These are phyloP conservation scores for Motacilla alba DNA, from an alignment of 2,113 vertebrate genomes.

Conservation along the genomic window DNA sequence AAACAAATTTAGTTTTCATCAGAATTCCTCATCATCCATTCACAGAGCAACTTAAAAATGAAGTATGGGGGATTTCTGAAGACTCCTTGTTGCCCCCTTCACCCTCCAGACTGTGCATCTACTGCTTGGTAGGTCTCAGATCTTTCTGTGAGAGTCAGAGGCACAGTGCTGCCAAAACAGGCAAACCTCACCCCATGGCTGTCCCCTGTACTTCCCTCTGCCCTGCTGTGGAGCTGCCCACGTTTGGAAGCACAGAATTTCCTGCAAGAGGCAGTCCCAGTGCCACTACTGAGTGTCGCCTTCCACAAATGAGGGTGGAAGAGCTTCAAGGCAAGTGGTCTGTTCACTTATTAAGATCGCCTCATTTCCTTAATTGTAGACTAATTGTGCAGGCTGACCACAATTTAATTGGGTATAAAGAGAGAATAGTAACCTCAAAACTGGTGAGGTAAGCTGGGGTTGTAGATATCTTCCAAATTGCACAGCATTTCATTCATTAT, in stretches of 20 bases:
- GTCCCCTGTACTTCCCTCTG: fast-evolving
- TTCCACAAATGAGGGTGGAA: background rate
- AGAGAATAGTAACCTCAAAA: background rate
- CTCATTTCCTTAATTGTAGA: background rate
- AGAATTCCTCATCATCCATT: background rate
- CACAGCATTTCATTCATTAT: background rate
- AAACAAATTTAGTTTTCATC: background rate
- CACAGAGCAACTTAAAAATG: fast-evolving
- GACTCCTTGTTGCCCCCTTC: background rate
- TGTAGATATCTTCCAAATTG: background rate
- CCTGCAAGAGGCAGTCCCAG: background rate
- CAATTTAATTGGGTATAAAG: background rate
- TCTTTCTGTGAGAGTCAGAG: background rate
- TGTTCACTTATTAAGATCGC: background rate
- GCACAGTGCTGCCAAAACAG: background rate
- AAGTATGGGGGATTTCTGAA: background rate
- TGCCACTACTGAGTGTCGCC: too few relatives aligned
- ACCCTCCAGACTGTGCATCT: background rate
- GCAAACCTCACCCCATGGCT: background rate
- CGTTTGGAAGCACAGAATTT: background rate
- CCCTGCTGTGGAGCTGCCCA: background rate
- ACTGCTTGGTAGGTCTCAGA: background rate
- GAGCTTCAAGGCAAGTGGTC: background rate
- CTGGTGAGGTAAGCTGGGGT: background rate
- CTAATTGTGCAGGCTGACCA: background rate